Percentiles rank a stretch among this genome's conserved stretches.
These are phyloP conservation scores for Sinocyclocheilus anophthalmus DNA, from an alignment of 2,113 vertebrate genomes.

Conservation along the genomic window DNA sequence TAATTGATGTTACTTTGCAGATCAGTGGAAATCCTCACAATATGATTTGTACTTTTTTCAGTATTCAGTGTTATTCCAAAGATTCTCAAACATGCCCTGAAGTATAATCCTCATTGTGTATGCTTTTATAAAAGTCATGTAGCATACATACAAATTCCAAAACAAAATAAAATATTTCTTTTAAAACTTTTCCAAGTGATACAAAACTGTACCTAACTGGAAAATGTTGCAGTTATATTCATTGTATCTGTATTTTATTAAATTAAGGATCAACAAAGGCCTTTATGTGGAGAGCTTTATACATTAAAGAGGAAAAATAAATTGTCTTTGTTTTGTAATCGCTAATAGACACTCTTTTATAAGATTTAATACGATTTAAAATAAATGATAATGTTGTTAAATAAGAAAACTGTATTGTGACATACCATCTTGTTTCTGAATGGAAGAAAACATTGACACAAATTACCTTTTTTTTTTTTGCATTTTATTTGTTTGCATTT, in stretches of 20 bases:
- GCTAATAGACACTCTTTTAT: background rate
- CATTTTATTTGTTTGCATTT: slow-evolving; percentile 15
- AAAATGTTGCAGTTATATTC: too few species aligned
- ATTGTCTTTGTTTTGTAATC: background rate
- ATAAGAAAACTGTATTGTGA: background rate
- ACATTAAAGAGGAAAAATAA: background rate
- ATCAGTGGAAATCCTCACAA: background rate
- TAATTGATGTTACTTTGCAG: background rate
- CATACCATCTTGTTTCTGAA: background rate
- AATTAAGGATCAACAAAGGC: background rate
- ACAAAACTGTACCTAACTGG: background rate
- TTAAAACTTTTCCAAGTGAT: background rate
- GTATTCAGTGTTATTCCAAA: slow-evolving; percentile 24
- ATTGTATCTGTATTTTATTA: slow-evolving; percentile 5
- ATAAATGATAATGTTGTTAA: background rate
- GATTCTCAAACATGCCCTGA: background rate
- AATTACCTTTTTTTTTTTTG: background rate
- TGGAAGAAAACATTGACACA: background rate
- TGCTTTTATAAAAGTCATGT: background rate
- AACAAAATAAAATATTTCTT: background rate
- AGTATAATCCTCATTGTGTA: background rate
- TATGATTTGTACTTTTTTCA: background rate
- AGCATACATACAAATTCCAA: background rate
- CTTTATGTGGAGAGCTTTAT: background rate
- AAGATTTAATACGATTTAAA: background rate